Base-by-base conservation (phyloP, 64 coral and sea anemone genomes). In the Stichodactyla mertensii region DNA sequence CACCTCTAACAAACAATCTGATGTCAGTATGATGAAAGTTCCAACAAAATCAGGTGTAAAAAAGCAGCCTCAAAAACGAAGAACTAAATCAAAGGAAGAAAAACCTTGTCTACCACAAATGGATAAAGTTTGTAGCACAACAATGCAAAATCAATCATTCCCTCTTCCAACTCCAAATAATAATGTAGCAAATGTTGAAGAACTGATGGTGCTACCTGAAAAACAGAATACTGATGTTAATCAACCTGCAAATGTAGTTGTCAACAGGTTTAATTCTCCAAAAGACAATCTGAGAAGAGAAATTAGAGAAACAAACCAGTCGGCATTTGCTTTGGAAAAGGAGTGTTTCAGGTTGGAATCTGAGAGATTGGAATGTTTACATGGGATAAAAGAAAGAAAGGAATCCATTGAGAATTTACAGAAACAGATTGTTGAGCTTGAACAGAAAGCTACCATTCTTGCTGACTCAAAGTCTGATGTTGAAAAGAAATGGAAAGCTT, bases 261-360 rank as follows among this genome's bases (percentile, higher is more conserved):
- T 52, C 6, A 54, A 82, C 5, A 82, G 24, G 28, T 55, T 14
- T 82, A 26, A 55, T 74, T 74, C 66, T 23, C 6, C 26, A 28
- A 31, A 27, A 11, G 69, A 74, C 24, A 74, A 10, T 31, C 69
- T 74, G 7, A 74, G 69, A 82, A 20, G 51, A 10, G 80, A 82
- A 54, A 16, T 82, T 22, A 10, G 55, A 82, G 80, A 82, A 55
- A 19, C 52, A 18, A 11, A 57, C 23, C 51, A 20, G 20, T 11
- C 80, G 4, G 16, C 80, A 52, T 57, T 22, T 54, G 19, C 80
- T 8, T 82, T 82, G 52, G 80, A 82, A 82, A 82, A 82, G 23
- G 80, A 82, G 23, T 82, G 80, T 53, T 82, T 57, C 22, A 82
- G 12, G 7, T 55, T 82, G 52, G 80, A 82, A 15, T 82, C 80